These are phyloP conservation scores for Sternarchorhynchus goeldii DNA, from an alignment of 2,797 vertebrate species.

Conservation along the genomic window DNA sequence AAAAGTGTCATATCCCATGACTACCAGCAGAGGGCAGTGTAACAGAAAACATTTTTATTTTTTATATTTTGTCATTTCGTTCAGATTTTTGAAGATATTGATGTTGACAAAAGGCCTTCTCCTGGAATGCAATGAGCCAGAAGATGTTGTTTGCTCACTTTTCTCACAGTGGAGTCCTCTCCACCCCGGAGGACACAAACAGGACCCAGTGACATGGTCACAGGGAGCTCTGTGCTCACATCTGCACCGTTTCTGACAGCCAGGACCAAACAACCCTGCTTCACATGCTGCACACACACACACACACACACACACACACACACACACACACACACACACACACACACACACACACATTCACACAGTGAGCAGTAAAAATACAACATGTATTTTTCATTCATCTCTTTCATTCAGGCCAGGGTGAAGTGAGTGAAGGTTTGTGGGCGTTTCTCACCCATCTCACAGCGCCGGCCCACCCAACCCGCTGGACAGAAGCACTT, in stretches of 20 bases:
- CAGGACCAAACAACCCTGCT: slow-evolving; percentile 67
- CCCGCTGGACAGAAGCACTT: slow-evolving; percentile 74
- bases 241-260: slow-evolving; percentile 71
- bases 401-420: neutral
- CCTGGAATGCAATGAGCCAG: neutral
- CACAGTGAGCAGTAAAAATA: neutral
- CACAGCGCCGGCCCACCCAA: slow-evolving; percentile 72
- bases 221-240: slow-evolving; percentile 71
- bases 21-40: slow-evolving; percentile 35
- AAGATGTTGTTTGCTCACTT: slow-evolving; percentile 58
- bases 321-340: neutral
- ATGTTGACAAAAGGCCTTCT: too few species aligned
- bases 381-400: neutral
- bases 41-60: neutral
- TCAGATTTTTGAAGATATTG: too few species aligned
- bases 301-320: slow-evolving; percentile 8
- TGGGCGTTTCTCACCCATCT: slow-evolving; percentile 67
- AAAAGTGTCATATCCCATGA: neutral
- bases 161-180: slow-evolving; percentile 73
- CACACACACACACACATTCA: slow-evolving; percentile 11
- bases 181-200: slow-evolving; percentile 77
- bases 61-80: too few species aligned
- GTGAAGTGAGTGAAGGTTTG: neutral
- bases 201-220: slow-evolving; percentile 70
- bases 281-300: slow-evolving; percentile 69